These are phyloP conservation scores for Polyodon spathula DNA, from an alignment of 2,113 vertebrate species.

Conservation along the genomic window DNA sequence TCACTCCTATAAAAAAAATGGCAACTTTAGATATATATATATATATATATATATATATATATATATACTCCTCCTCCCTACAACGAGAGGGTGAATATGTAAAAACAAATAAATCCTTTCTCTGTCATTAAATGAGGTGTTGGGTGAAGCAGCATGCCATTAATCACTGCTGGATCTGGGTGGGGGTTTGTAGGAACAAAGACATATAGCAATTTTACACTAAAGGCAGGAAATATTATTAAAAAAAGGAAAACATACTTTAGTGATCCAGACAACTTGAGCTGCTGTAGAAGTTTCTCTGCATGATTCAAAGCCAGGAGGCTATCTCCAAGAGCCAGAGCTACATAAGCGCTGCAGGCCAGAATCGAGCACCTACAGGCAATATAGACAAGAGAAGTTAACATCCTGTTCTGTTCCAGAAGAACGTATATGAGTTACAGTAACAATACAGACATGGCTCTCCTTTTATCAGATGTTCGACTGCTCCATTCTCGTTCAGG, in stretches of 20 bases:
- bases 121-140: conserved; percentile 2
- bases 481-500: no score
- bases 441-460: no score
- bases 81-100: not conserved
- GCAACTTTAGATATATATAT: no score
- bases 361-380: conserved; percentile 82
- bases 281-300: conserved; percentile 90
- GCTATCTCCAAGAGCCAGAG: conserved; percentile 89
- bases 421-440: not conserved
- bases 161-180: conserved; percentile 3
- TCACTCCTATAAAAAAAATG: no score
- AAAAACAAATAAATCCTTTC: conserved; percentile 5
- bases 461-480: no score
- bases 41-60: no score
- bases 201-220: no score
- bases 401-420: no score
- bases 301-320: conserved; percentile 90
- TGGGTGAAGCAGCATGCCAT: not conserved
- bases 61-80: no score
- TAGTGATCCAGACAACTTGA: conserved; percentile 88
- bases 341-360: conserved; percentile 88
- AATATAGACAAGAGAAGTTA: no score
- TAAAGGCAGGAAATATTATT: no score
- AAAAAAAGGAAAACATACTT: conserved; percentile 74
- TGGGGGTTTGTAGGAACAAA: no score